phyloP scores from a whole-genome alignment of 2,113 vertebrate species.

The Kryptolebias marmoratus region DNA sequence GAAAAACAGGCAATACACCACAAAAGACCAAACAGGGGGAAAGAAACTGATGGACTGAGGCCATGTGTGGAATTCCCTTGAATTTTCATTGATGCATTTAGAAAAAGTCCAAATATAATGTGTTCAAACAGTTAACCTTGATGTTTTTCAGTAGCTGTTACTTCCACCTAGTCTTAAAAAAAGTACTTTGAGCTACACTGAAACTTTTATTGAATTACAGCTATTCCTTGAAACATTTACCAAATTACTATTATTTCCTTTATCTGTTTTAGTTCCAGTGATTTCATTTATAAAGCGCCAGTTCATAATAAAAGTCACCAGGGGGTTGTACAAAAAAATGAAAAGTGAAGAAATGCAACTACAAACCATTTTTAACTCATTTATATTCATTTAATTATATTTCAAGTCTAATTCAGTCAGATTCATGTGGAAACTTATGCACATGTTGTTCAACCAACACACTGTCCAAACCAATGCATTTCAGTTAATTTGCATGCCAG shows the following conservation, averaged over 20 bases:
- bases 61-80: neutral
- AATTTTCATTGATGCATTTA: neutral
- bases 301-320: too few relatives aligned
- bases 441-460: too few relatives aligned
- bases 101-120: neutral
- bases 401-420: too few relatives aligned
- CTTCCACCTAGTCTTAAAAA: too few relatives aligned
- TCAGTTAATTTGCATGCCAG: too few relatives aligned
- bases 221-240: neutral
- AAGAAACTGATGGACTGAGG: neutral
- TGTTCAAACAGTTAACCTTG: neutral
- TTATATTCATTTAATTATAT: too few relatives aligned
- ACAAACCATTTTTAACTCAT: too few relatives aligned
- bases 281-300: neutral
- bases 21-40: slow-evolving; percentile 1
- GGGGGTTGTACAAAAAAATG: too few relatives aligned
- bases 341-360: too few relatives aligned
- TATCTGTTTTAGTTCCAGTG: neutral
- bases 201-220: neutral
- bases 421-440: too few relatives aligned
- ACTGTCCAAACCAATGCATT: too few relatives aligned
- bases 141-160: neutral
- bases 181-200: too few relatives aligned
- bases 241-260: neutral
- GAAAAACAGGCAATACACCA: slow-evolving; percentile 19